Conservation (phyloP, 2,113 vertebrate species). For the Hippocampus zosterae region DNA sequence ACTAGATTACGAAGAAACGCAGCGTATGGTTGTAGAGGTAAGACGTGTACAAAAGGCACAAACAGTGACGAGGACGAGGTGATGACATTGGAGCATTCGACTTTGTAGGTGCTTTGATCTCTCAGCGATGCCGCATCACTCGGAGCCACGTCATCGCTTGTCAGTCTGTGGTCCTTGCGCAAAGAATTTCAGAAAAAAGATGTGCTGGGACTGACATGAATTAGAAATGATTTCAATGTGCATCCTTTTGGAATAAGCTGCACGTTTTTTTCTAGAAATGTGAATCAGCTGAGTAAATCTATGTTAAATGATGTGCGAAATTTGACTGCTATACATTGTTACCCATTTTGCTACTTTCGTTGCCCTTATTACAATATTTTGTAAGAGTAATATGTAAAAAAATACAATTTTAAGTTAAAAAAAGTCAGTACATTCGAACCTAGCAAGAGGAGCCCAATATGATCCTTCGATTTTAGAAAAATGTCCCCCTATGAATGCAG, state of each 20-base stretch:
- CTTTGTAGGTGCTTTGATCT: neutral
- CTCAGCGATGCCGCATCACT: neutral
- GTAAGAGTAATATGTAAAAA: too few species aligned
- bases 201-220: neutral
- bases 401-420: too few species aligned
- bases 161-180: neutral
- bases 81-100: neutral
- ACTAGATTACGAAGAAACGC: slow-evolving; percentile 81
- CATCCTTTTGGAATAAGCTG: neutral
- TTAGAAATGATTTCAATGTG: neutral
- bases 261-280: too few species aligned
- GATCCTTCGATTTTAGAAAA: too few species aligned
- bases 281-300: too few species aligned
- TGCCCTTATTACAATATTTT: too few species aligned
- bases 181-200: neutral
- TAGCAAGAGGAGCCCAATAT: too few species aligned
- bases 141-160: neutral
- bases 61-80: neutral
- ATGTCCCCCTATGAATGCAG: too few species aligned
- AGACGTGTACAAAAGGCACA: slow-evolving; percentile 8
- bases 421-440: too few species aligned
- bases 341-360: too few species aligned
- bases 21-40: slow-evolving; percentile 78
- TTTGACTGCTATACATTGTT: too few species aligned
- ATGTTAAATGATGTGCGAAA: too few species aligned